Evolutionary conservation across 2,113 vertebrate genomes (phyloP), one percentile per base, ranked within the genome.

Genomic region (Nyctereutes procyonoides): DNA sequence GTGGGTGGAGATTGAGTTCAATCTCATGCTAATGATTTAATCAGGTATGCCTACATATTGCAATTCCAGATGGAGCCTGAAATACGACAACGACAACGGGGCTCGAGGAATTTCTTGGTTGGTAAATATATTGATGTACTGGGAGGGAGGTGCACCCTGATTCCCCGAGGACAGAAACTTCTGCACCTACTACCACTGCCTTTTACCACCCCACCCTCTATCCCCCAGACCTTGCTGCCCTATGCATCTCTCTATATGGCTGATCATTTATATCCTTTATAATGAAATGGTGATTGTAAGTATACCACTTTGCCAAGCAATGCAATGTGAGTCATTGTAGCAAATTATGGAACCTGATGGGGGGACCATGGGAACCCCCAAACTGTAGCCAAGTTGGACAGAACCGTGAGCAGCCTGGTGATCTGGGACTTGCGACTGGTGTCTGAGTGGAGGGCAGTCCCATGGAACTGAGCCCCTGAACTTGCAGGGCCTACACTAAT

Each of bases 11-110:
- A 8, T 2, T 0, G 2, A 69, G 56, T 14, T 56, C 38, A 38
- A 1, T 38, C 30, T 4, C 0, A 0, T 2, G 13, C 55, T 32
- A 35, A 0, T 11, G 74, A 62, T 35, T 35, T 38, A 15, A 14
- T 28, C 35, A 71, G 43, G 6, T 8, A 2, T 3, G 11, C 26
- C 24, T 0, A 2, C 0, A 0, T 1, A 7, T 6, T 2, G 17
- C 67, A 82, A 71, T 3, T 60, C 53, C n/a, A 15, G 79, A 67
- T 0, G 1, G 28, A 62, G 56, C 26, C 38, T 10, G 20, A 51
- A 89, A 8, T 35, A 69, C 0, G 16, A 35, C n/a, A n/a, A n/a
- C n/a, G n/a, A n/a, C 32, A 28, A 4, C 0, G 0, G 4, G 51
- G 28, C 43, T 43, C 3, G 3, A 0, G 17, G 32, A 26, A 15